phyloP scores from a whole-genome alignment of 2,113 vertebrate species.

The Phaethornis superciliosus region DNA sequence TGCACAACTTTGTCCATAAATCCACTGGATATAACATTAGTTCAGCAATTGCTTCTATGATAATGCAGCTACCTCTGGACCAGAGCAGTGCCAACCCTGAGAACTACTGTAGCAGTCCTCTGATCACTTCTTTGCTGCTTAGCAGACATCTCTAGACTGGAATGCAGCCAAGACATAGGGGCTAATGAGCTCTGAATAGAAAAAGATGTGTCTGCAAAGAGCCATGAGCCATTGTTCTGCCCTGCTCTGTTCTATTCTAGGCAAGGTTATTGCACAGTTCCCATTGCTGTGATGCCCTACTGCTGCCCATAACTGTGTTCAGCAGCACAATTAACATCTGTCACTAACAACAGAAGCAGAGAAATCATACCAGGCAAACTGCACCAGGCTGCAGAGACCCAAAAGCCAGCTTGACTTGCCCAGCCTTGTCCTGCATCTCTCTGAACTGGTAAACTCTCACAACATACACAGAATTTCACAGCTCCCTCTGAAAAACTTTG shows the following conservation, averaged over 20 bases:
- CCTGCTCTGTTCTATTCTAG: not conserved
- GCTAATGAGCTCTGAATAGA: constrained; percentile 21
- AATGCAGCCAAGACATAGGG: not conserved
- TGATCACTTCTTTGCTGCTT: not conserved
- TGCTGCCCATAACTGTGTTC: not conserved
- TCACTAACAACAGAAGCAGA: not conserved
- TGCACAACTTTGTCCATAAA: not conserved
- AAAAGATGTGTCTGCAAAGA: constrained; percentile 42
- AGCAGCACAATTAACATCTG: not conserved
- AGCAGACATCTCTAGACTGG: not conserved
- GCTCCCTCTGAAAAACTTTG: not conserved
- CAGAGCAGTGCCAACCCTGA: not conserved
- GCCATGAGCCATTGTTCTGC: constrained; percentile 15
- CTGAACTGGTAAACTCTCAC: not conserved
- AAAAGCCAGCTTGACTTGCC: fast-evolving
- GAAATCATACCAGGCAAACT: not conserved
- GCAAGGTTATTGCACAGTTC: not conserved
- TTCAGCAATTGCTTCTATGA: not conserved
- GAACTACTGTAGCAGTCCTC: not conserved
- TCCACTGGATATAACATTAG: not conserved
- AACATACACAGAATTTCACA: not conserved
- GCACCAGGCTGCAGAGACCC: not conserved
- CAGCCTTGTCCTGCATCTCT: not conserved
- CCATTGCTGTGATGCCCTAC: not conserved
- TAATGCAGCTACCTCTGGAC: not conserved